Conservation (phyloP, 2,797 vertebrate genomes). For the Florisuga fusca region DNA sequence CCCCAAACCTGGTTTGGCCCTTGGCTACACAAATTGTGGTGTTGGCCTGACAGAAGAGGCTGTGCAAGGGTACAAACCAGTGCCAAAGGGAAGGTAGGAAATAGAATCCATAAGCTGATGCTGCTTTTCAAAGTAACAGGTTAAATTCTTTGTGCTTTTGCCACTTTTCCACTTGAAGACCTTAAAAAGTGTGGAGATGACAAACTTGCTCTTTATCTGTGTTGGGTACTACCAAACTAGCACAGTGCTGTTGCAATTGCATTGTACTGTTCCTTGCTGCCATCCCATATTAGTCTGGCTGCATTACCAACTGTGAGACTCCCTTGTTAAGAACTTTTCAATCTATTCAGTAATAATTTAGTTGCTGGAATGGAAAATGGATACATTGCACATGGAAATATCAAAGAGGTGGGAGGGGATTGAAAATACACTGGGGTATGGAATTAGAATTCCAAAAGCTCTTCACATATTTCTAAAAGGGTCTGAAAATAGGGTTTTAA, state of each 20-base stretch:
- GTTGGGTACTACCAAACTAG: background rate
- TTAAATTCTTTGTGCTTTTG: background rate
- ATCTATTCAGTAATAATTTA: background rate
- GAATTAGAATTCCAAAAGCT: conserved; percentile 5
- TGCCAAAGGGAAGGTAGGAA: background rate
- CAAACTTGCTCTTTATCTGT: background rate
- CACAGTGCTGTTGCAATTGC: background rate
- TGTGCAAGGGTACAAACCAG: background rate
- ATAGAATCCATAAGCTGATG: background rate
- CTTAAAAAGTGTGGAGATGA: background rate
- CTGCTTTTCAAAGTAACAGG: background rate
- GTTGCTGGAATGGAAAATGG: conserved; percentile 14
- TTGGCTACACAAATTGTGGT: background rate
- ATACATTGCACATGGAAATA: background rate
- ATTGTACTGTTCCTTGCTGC: background rate
- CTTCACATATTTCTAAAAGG: background rate
- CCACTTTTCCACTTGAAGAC: background rate
- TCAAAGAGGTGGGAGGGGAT: background rate
- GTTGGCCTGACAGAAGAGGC: background rate
- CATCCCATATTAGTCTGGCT: background rate
- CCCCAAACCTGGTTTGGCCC: background rate
- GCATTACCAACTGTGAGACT: background rate
- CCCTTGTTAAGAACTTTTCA: background rate
- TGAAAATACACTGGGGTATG: background rate
- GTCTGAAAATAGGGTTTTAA: conserved; percentile 8